Conservation (phyloP, 2,888 invertebrate species). For the Thymelicus lineola region DNA sequence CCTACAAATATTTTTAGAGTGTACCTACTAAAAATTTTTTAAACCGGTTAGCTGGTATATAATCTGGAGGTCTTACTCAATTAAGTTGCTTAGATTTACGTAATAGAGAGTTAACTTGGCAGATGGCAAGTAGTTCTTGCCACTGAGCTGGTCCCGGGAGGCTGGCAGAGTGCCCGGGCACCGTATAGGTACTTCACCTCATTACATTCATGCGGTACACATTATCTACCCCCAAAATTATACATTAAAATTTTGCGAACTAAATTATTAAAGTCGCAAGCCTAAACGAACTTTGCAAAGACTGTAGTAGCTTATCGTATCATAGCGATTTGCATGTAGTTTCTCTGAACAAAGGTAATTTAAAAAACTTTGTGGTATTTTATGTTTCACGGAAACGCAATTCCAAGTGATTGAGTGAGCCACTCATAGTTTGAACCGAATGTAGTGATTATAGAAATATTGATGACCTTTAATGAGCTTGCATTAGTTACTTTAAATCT, state of each 20-base stretch:
- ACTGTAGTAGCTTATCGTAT: background rate
- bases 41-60: no score
- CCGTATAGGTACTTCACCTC: background rate
- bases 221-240: slow-evolving; percentile 7
- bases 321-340: background rate
- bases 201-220: slow-evolving; percentile 26
- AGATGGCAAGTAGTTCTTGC: slow-evolving; percentile 40
- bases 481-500: no score
- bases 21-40: no score
- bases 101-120: slow-evolving; percentile 31
- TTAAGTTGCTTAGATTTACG: slow-evolving; percentile 24
- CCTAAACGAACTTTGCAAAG: background rate
- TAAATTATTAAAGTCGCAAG: background rate
- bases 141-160: slow-evolving; percentile 25
- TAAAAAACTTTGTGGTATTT: background rate
- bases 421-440: background rate
- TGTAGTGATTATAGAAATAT: no score
- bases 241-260: slow-evolving; percentile 7
- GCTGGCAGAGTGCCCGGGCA: slow-evolving; percentile 21
- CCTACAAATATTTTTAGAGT: no score
- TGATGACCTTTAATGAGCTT: no score
- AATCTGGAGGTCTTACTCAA: background rate
- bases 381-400: background rate
- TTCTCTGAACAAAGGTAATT: background rate
- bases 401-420: background rate